Evolutionary conservation across 1,140 invertebrate genomes (phyloP).

Genomic region (Hydropsyche tenuis): DNA sequence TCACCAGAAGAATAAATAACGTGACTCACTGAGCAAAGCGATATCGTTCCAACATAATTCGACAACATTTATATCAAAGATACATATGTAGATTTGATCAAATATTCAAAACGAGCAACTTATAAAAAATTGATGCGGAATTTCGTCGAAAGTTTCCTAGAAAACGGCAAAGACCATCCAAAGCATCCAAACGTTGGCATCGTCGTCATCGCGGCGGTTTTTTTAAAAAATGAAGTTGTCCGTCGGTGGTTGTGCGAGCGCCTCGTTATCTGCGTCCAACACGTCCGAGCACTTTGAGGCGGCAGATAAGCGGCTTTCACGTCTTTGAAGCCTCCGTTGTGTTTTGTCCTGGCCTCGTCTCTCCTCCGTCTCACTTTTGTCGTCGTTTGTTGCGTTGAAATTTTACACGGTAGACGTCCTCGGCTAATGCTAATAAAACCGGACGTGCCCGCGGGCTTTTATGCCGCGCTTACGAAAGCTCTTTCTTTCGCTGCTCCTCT

Average conservation of each 20-base stretch:
- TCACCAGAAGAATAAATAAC: too few species aligned
- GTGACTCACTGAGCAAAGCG: too few species aligned
- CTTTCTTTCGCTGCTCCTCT: not conserved
- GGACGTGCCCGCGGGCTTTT: not conserved
- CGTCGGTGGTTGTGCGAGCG: slow-evolving; percentile 15
- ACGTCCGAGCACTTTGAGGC: slow-evolving; percentile 46
- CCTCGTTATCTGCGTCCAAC: slow-evolving; percentile 41
- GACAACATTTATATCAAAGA: too few species aligned
- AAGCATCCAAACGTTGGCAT: too few species aligned
- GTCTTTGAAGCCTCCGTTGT: slow-evolving; percentile 21
- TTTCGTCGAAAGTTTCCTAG: too few species aligned
- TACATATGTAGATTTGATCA: too few species aligned
- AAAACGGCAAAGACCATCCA: too few species aligned
- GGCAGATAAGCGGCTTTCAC: slow-evolving; percentile 44
- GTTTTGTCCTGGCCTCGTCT: slow-evolving; percentile 18
- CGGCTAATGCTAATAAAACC: slow-evolving; percentile 5
- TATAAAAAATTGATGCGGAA: too few species aligned
- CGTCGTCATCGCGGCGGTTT: too few species aligned
- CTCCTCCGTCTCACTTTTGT: not conserved
- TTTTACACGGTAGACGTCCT: slow-evolving; percentile 1
- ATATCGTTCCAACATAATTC: too few species aligned
- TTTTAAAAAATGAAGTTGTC: slow-evolving; percentile 39
- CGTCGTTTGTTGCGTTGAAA: slow-evolving; percentile 7
- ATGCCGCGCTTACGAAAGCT: not conserved
- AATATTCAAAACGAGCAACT: too few species aligned